These are phyloP conservation scores for Clanis bilineata DNA, from an alignment of 2,888 invertebrate species.

Conservation along the genomic window DNA sequence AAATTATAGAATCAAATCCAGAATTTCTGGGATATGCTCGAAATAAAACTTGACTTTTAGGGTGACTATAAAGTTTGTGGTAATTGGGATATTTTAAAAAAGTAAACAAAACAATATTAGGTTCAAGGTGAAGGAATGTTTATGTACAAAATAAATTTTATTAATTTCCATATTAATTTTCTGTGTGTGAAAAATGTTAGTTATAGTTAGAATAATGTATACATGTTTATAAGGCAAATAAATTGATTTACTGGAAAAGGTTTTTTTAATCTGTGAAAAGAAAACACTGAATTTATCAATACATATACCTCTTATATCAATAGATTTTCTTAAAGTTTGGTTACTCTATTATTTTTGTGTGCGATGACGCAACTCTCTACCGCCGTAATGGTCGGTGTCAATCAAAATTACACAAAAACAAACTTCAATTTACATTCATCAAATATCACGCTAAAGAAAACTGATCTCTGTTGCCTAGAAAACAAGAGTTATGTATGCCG, in stretches of 20 bases:
- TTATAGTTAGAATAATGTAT: too few species aligned
- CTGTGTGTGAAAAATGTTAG: too few species aligned
- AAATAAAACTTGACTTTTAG: background rate
- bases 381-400: conserved; percentile 80
- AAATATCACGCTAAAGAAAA: conserved; percentile 43
- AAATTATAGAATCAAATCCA: background rate
- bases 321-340: conserved; percentile 20
- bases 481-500: conserved; percentile 23
- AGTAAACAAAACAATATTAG: too few species aligned
- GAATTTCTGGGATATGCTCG: background rate
- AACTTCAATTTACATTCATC: conserved; percentile 55
- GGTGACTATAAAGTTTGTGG: background rate
- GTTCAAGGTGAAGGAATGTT: too few species aligned
- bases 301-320: background rate
- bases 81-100: background rate
- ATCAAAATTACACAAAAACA: conserved; percentile 78
- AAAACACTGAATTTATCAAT: too few species aligned
- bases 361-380: conserved; percentile 77
- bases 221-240: too few species aligned
- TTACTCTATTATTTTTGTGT: conserved; percentile 52
- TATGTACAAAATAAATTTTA: too few species aligned
- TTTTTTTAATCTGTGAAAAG: too few species aligned
- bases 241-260: too few species aligned
- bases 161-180: too few species aligned
- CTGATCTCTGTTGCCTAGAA: conserved; percentile 42